Evolutionary conservation across 1,140 invertebrate species (phyloP).

Genomic region (Calephelis virginiensis): DNA sequence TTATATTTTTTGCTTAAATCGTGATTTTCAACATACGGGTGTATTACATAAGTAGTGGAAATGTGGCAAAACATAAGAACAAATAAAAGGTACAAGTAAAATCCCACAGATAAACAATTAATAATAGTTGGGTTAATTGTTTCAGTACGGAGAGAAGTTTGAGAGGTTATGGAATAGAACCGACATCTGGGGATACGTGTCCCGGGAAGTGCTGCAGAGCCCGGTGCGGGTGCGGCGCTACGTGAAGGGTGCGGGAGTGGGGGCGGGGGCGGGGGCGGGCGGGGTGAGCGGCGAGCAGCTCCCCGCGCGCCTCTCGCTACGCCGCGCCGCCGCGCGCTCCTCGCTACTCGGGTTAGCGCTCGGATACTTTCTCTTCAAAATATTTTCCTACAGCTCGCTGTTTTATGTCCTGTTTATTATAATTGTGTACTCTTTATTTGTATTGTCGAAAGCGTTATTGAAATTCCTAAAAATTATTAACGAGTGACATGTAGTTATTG

Average conservation of each 20-base stretch:
- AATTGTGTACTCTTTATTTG: conserved; percentile 41
- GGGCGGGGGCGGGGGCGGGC: too few species aligned
- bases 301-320: conserved; percentile 85
- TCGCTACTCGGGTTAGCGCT: conserved; percentile 72
- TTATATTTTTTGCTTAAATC: too few species aligned
- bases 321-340: conserved; percentile 83
- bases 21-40: too few species aligned
- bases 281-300: too few species aligned
- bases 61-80: too few species aligned
- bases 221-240: conserved; percentile 80
- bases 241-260: too few species aligned
- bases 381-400: conserved; percentile 53
- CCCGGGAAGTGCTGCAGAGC: conserved; percentile 81
- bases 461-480: conserved; percentile 55
- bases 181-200: conserved; percentile 82
- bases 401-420: conserved; percentile 53
- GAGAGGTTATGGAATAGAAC: conserved; percentile 80
- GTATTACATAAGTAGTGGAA: too few species aligned
- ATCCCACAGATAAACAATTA: too few species aligned
- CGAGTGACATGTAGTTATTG: conserved; percentile 24
- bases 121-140: conserved; percentile 26
- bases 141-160: conserved; percentile 83
- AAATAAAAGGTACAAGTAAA: too few species aligned
- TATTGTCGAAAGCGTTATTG: conserved; percentile 50
- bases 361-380: conserved; percentile 51